Base-by-base conservation (phyloP, 1,140 invertebrate species). In the Bombus sibiricus region DNA sequence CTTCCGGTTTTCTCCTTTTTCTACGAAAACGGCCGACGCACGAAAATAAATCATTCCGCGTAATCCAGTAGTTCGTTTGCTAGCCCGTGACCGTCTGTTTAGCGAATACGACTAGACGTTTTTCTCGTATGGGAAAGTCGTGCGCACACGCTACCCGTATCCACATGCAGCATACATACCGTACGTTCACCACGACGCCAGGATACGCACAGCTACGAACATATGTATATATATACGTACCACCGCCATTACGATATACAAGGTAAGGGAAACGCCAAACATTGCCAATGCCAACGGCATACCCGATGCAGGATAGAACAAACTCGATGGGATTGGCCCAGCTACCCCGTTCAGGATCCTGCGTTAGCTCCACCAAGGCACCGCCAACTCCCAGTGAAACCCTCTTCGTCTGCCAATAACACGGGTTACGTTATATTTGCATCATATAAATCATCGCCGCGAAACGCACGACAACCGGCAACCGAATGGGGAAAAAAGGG, bases 251-350 rank as follows among this genome's bases (percentile, higher is more conserved):
- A 91, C 97, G 96, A 93, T 98, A 98, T 86, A 97, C 97, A 47
- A 98, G 95, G 94, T 97, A 98, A 6, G 98, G 98, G 94, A 98
- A 98, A 86, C 98, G 95, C 98, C 98, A 98, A 68, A 99, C 97
- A 93, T 98, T 98, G 53, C 98, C 98, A 74, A 98, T 96, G 9
- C 98, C 98, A n/a, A 98, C 97, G 28, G 97, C 96, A 95, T 98
- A 95, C 93, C 98, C 96, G 69, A 98, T 96, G 92, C 97, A 97
- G 41, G 97, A 97, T n/a, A 98, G 94, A 81, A 98, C 96, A 89
- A 97, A 97, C 93, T 97, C 97, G 87, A 98, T 93, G 62, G 97
- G 97, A 47, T 96, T 96, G 6, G 96, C 96, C 98, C 98, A 98
- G 85, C 96, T 96, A 9, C 96, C 97, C 39, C 97, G 93, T 84